phyloP scores from a whole-genome alignment of 2,113 vertebrate species.

The Saguinus imperator region DNA sequence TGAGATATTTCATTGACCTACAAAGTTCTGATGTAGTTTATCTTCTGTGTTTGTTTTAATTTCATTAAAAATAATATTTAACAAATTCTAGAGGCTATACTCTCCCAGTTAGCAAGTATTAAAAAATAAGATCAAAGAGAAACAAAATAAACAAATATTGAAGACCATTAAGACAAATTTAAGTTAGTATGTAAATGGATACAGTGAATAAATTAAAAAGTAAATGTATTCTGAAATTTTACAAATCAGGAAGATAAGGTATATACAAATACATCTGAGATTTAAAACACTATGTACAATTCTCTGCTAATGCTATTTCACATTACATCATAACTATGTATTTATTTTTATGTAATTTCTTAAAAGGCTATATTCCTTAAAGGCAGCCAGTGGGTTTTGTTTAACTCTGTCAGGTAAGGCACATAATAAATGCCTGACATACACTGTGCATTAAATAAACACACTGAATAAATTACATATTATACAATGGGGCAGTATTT shows the following conservation, averaged over 20 bases:
- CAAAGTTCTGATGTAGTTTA: neutral
- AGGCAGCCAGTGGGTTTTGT: neutral
- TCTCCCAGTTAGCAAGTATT: neutral
- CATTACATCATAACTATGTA: neutral
- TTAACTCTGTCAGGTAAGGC: neutral
- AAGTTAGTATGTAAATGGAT: neutral
- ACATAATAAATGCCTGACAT: neutral
- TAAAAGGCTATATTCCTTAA: neutral
- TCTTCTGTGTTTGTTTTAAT: neutral
- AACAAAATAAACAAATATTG: neutral
- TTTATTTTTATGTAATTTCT: neutral
- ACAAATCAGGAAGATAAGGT: neutral
- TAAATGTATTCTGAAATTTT: neutral
- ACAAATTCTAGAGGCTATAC: neutral
- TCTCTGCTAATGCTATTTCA: neutral
- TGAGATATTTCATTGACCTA: neutral
- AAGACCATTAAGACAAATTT: neutral
- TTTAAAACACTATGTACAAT: neutral
- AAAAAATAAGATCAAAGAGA: neutral
- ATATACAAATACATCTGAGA: neutral
- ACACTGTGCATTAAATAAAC: neutral
- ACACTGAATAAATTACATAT: conserved; percentile 12
- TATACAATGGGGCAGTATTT: neutral
- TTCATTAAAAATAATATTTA: neutral
- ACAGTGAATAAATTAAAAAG: neutral